These are phyloP conservation scores for Stenopsyche tienmushanensis DNA, from an alignment of 1,140 invertebrate species.

Conservation along the genomic window DNA sequence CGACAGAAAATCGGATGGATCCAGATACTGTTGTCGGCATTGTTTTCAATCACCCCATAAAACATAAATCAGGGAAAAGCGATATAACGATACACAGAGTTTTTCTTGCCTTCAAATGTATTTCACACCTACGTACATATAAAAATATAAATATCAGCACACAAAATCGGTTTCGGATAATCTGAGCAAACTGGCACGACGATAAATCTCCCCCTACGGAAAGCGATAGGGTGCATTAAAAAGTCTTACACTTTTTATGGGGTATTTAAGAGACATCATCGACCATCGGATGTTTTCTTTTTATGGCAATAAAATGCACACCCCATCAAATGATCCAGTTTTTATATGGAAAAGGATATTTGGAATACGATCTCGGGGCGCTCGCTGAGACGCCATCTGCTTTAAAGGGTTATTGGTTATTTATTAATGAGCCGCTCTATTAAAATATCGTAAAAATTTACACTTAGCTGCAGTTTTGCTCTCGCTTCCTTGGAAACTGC, in stretches of 20 bases:
- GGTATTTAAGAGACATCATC: slow-evolving; percentile 34
- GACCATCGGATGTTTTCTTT: slow-evolving; percentile 28
- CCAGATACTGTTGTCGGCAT: slow-evolving; percentile 26
- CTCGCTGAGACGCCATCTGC: slow-evolving; percentile 25
- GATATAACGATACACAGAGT: too few species aligned
- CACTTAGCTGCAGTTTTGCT: too few species aligned
- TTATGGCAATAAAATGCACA: slow-evolving; percentile 39
- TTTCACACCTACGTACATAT: slow-evolving; percentile 4
- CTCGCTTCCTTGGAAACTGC: too few species aligned
- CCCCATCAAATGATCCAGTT: slow-evolving; percentile 29
- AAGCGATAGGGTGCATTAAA: slow-evolving; percentile 7
- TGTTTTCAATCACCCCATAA: slow-evolving; percentile 14
- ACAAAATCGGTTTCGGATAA: too few species aligned
- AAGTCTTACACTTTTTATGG: slow-evolving; percentile 38
- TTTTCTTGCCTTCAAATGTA: too few species aligned
- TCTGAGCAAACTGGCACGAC: too few species aligned
- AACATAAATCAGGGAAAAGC: slow-evolving; percentile 29
- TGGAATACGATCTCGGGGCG: background rate
- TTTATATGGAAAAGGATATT: slow-evolving; percentile 25
- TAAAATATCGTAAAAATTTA: background rate
- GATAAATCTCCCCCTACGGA: too few species aligned
- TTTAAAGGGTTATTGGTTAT: slow-evolving; percentile 39
- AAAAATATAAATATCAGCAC: background rate
- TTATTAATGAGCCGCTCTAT: slow-evolving; percentile 35
- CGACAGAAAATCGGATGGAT: too few species aligned